Evolutionary conservation across 2,888 invertebrate genomes (phyloP), one percentile per base, ranked within the genome.

Genomic region (Trichopoda pennipes): DNA sequence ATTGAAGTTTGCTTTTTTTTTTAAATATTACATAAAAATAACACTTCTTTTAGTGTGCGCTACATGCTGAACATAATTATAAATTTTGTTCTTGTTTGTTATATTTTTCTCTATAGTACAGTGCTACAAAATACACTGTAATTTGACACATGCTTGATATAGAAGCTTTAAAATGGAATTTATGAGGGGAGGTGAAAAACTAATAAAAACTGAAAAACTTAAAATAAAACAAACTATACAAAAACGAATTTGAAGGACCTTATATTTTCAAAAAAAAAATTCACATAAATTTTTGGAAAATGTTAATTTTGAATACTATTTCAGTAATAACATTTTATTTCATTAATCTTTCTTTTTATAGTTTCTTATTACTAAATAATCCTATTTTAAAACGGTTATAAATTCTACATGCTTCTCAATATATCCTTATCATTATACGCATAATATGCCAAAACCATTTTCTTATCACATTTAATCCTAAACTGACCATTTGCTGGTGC

Each of bases 111-210:
- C 44, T 72, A 2, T 32, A 35, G 28, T 56, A 56, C 42, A 55
- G n/a, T 55, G n/a, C 10, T 77, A 38, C 38, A 53, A 38, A 53
- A 69, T 61, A 61, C 60, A 51, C 56, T 49, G 74, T 60, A 74
- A 70, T 75, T 75, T 74, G 78, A 78, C 78, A 78, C 69, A 81
- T 64, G 56, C 35, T 78, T 47, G 69, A 74, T 81, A 73, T 60
- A 49, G 53, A 60, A 38, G 42, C 42, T 32, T 68, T 66, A 19
- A 28, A 66, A 32, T 1, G 28, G 12, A 55, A 23, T 28, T 73
- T 47, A 6, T 44, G 12, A 38, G 42, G 19, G 56, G 12, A 9
- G 3, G 16, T 16, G 42, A 44, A 44, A 42, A 47, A n/a, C 14
- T 1, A n/a, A 19, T 9, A 28, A 10, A 56, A 38, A 12, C 12